A percentile compares a stretch with the other conserved stretches of the same genome.
phyloP scores from a whole-genome alignment of 37 sponge, comb jelly and placozoan species.

The Geodia barretti region DNA sequence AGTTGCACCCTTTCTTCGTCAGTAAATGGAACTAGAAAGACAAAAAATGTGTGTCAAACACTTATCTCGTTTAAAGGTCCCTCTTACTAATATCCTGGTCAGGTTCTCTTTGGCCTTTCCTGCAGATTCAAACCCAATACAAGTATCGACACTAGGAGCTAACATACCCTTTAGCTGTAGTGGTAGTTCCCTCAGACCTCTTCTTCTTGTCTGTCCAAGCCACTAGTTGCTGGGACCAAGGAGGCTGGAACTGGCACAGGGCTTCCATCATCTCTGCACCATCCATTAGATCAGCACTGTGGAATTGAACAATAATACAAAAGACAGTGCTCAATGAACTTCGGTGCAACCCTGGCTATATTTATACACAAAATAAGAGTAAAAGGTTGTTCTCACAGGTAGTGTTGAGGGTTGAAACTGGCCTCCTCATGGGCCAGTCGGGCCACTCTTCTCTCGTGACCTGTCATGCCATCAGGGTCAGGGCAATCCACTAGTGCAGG shows the following conservation, averaged over 20 bases:
- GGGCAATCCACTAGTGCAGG: slow-evolving; percentile 90
- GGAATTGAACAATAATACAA: not conserved
- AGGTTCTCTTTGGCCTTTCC: slow-evolving; percentile 10
- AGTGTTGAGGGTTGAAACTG: slow-evolving; percentile 86
- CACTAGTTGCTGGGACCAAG: slow-evolving; percentile 31
- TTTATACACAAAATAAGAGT: not conserved
- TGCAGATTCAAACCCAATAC: too few species aligned
- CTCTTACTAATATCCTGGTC: slow-evolving; percentile 37
- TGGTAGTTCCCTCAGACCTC: too few species aligned
- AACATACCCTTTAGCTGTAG: too few species aligned
- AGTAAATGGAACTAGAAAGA: slow-evolving; percentile 63
- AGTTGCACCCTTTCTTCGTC: slow-evolving; percentile 58
- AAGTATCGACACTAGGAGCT: too few species aligned
- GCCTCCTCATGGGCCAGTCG: slow-evolving; percentile 74
- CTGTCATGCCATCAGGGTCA: slow-evolving; percentile 86
- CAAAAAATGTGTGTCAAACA: not conserved
- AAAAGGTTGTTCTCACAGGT: slow-evolving; percentile 59
- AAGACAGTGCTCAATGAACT: not conserved
- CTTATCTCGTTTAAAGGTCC: not conserved
- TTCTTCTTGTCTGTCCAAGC: slow-evolving; percentile 22
- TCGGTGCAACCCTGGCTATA: not conserved
- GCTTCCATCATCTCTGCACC: slow-evolving; percentile 41
- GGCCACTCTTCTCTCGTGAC: slow-evolving; percentile 70
- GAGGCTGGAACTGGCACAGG: slow-evolving; percentile 49
- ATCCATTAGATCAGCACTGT: slow-evolving; percentile 88